phyloP scores from a whole-genome alignment of 2,797 vertebrate species.

The Amphiprion clarkii region DNA sequence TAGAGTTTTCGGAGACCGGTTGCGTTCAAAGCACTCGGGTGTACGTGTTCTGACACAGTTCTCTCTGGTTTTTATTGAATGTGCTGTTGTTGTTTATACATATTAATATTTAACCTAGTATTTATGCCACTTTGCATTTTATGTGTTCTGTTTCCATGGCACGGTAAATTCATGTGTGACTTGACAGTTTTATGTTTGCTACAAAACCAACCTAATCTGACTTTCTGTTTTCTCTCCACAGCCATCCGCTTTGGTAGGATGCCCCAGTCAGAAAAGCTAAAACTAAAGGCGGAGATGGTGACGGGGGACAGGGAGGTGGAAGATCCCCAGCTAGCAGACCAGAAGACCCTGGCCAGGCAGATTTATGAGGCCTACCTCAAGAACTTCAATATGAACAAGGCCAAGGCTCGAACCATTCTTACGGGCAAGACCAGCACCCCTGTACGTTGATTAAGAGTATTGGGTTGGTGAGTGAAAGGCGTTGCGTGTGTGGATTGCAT shows the following conservation, averaged over 20 bases:
- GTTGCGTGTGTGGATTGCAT: conserved; percentile 8
- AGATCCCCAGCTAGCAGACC: conserved; percentile 90
- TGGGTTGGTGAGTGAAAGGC: conserved; percentile 59
- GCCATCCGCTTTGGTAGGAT: conserved; percentile 99
- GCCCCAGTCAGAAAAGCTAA: conserved; percentile 98
- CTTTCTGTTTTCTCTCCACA: conserved; percentile 66
- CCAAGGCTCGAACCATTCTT: conserved; percentile 95
- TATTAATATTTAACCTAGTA: neutral
- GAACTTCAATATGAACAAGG: conserved; percentile 99
- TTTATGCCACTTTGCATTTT: neutral
- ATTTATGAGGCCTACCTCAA: conserved; percentile 98
- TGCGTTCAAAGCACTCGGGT: neutral
- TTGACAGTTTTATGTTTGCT: conserved; percentile 2
- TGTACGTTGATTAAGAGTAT: conserved; percentile 84
- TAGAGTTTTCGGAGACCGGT: neutral
- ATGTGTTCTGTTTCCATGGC: neutral
- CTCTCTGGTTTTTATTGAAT: too few relatives aligned
- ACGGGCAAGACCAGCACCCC: conserved; percentile 94
- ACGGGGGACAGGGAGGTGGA: conserved; percentile 89
- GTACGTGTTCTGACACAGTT: neutral
- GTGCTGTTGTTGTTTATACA: too few relatives aligned
- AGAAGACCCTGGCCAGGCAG: conserved; percentile 93
- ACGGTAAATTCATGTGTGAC: neutral
- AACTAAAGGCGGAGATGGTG: conserved; percentile 95
- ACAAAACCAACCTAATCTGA: conserved; percentile 1